Evolutionary conservation across 1,140 invertebrate genomes (phyloP).

Genomic region (Rhyacophila brunnea): DNA sequence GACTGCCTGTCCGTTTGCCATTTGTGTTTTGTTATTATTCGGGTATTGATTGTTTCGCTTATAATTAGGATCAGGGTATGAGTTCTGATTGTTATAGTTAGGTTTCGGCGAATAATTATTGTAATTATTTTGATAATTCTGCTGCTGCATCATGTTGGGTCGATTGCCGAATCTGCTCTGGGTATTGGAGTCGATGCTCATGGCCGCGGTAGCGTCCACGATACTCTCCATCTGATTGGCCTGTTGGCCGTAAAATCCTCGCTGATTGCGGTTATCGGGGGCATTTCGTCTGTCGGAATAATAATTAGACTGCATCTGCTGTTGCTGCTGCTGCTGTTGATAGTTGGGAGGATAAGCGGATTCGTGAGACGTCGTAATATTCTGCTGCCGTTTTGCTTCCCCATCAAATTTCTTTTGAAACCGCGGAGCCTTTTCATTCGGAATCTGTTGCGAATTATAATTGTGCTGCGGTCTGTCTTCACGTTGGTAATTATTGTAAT

Average conservation of each 20-base stretch:
- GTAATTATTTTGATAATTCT: conserved; percentile 31
- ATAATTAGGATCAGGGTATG: conserved; percentile 22
- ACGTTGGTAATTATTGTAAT: conserved; percentile 28
- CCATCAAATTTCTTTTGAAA: conserved; percentile 54
- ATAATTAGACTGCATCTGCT: conserved; percentile 38
- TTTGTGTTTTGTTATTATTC: conserved; percentile 32
- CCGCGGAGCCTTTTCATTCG: conserved; percentile 51
- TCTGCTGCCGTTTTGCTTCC: conserved; percentile 47
- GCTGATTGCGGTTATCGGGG: conserved; percentile 38
- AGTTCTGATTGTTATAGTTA: conserved; percentile 28
- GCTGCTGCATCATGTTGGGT: conserved; percentile 17
- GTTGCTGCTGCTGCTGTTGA: conserved; percentile 34
- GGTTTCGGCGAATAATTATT: conserved; percentile 23
- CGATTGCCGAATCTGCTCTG: conserved; percentile 25
- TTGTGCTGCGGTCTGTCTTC: conserved; percentile 28
- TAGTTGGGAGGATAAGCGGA: conserved; percentile 24
- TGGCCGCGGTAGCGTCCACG: conserved; percentile 44
- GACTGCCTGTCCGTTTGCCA: conserved; percentile 40
- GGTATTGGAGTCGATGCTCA: conserved; percentile 38
- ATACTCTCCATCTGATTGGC: conserved; percentile 43
- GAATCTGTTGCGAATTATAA: conserved; percentile 36
- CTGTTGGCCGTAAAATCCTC: conserved; percentile 39
- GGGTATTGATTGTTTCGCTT: conserved; percentile 30
- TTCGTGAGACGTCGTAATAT: conserved; percentile 27
- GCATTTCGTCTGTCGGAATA: conserved; percentile 35